Evolutionary conservation across 1,140 invertebrate species (phyloP).

Genomic region (Gryllus bimaculatus): DNA sequence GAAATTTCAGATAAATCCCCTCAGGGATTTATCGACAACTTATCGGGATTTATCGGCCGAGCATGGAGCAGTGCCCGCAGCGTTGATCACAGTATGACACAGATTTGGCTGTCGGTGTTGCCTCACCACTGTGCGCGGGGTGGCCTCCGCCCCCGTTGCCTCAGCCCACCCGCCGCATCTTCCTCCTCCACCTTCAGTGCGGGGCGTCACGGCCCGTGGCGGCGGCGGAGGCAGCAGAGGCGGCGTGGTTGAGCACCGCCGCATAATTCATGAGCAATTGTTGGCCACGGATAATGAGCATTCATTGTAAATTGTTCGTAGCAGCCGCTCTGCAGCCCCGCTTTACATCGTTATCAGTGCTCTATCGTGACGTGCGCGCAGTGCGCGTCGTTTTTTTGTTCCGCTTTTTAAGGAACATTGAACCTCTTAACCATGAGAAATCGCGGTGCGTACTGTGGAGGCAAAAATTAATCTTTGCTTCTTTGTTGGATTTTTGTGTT

Average conservation of each 20-base stretch:
- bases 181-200: too few species aligned
- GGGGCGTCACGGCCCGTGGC: not conserved
- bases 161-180: too few species aligned
- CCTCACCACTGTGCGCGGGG: too few species aligned
- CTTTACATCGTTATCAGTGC: not conserved
- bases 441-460: not conserved
- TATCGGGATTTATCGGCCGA: too few species aligned
- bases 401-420: conserved; percentile 1
- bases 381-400: not conserved
- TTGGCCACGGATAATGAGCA: not conserved
- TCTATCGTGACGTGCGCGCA: not conserved
- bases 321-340: not conserved
- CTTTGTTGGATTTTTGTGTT: not conserved
- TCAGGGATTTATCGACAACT: too few species aligned
- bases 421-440: conserved; percentile 1
- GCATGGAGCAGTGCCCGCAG: too few species aligned
- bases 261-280: conserved; percentile 4
- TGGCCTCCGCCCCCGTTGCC: too few species aligned
- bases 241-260: not conserved
- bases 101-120: too few species aligned
- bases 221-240: too few species aligned
- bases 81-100: too few species aligned
- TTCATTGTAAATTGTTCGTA: not conserved
- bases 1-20: too few species aligned
- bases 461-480: not conserved